A percentile compares a stretch with the other conserved stretches of the same genome.
Evolutionary conservation across 2,797 vertebrate genomes (phyloP).

Genomic region (Cyclura pinguis): DNA sequence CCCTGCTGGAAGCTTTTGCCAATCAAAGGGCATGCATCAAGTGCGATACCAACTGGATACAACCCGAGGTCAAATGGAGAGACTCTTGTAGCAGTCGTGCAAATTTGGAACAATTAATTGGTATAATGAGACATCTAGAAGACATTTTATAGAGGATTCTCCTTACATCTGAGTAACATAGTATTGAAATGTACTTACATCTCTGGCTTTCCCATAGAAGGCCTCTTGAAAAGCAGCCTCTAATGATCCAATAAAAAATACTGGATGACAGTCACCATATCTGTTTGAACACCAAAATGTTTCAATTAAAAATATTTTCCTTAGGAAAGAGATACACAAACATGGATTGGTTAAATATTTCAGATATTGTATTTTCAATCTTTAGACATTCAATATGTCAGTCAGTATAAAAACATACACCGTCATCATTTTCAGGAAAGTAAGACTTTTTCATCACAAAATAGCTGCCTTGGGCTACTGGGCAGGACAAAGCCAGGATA

Average conservation of each 20-base stretch:
- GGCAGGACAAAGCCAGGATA: no score
- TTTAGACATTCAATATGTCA: not conserved
- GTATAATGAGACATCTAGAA: not conserved
- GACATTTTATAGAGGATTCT: not conserved
- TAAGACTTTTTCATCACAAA: not conserved
- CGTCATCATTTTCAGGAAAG: not conserved
- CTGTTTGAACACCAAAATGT: conserved; percentile 79
- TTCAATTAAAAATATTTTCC: conserved; percentile 45
- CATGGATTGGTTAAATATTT: not conserved
- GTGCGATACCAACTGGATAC: not conserved
- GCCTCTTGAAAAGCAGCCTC: conserved; percentile 99
- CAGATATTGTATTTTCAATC: not conserved
- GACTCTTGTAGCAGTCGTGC: not conserved
- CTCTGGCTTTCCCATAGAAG: conserved; percentile 99
- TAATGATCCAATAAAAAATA: conserved; percentile 98
- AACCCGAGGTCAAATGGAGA: not conserved
- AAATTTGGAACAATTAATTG: not conserved
- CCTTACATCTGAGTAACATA: not conserved
- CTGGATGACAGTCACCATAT: conserved; percentile 98
- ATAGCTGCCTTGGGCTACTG: not conserved
- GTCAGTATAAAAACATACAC: not conserved
- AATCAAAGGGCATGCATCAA: not conserved
- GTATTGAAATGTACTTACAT: conserved; percentile 87
- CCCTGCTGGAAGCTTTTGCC: not conserved
- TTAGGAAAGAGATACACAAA: not conserved